Evolutionary conservation across 2,797 vertebrate species (phyloP), one percentile per base, ranked within the genome.

Genomic region (Gymnopithys bicolor): DNA sequence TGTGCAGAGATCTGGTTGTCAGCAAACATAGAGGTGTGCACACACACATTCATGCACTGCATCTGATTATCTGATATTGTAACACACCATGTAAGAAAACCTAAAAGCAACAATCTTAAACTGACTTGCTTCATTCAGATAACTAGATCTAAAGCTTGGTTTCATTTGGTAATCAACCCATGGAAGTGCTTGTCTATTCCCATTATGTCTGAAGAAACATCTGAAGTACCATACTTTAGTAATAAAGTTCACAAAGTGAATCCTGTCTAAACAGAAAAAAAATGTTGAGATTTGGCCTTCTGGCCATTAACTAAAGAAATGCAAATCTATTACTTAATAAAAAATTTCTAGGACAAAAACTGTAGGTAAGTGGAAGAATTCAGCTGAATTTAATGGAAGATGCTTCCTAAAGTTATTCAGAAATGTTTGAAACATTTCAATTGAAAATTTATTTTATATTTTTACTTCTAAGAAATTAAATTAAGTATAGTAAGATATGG

Each of bases 391-490:
- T 67, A 76, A 83, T 81, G 27, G 41, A 79, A 84, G 49, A 66
- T n/a, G 32, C 16, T 49, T 66, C 76, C 48, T 59, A 35, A 67
- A 79, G 28, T n/a, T 84, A 86, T 74, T 89, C 76, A 89, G 25
- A 82, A 95, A 91, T 74, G 33, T 19, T 39, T 93, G 71, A 90
- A 83, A 79, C 73, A 48, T 41, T 84, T 28, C 39, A 80, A 76
- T 23, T 10, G 19, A 81, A 97, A 66, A 94, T 86, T 81, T 62
- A 46, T 28, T 92, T 53, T 9, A 59, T 87, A 89, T 41, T 81
- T 85, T 70, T 76, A 52, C 14, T 92, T 90, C 53, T 84, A 91
- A 93, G 68, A 70, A 84, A 74, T 67, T 64, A 49, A 51, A 77
- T 48, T 82, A 79, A 73, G 67, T 35, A 39, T 43, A 70, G 22